Conservation (phyloP, 2,113 vertebrate genomes). For the Siniperca knerii region DNA sequence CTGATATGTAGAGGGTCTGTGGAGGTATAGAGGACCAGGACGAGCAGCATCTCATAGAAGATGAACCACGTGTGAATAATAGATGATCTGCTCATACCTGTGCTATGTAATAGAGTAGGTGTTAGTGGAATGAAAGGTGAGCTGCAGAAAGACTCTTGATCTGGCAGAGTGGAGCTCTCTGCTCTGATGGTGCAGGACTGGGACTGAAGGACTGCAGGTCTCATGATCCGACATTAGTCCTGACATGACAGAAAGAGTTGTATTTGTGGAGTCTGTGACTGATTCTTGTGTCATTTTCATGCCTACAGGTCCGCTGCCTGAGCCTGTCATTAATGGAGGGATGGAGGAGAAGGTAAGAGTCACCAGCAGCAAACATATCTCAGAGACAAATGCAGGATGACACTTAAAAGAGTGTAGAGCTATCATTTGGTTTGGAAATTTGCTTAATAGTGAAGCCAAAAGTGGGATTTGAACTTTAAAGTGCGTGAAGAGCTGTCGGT, state of each 20-base stretch:
- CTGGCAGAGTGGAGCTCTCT: conserved; percentile 30
- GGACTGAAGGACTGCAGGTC: conserved; percentile 16
- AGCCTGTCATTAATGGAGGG: conserved; percentile 89
- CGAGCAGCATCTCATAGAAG: conserved; percentile 41
- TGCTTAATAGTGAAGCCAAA: conserved; percentile 25
- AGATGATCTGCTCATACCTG: conserved; percentile 68
- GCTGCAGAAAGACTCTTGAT: conserved; percentile 55
- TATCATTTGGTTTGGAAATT: conserved; percentile 11
- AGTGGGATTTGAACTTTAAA: conserved; percentile 30
- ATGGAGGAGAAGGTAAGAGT: conserved; percentile 90
- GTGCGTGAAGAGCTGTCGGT: conserved; percentile 10
- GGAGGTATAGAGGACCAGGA: conserved; percentile 16
- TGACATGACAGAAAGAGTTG: neutral
- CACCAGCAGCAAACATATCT: neutral
- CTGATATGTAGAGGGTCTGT: neutral
- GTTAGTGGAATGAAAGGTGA: conserved; percentile 65
- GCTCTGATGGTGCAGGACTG: conserved; percentile 25
- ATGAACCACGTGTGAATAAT: conserved; percentile 73
- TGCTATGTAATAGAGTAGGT: conserved; percentile 68
- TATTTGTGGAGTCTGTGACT: conserved; percentile 11
- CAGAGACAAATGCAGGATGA: neutral
- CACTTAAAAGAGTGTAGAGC: neutral
- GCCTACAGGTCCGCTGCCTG: conserved; percentile 90
- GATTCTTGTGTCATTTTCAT: conserved; percentile 48
- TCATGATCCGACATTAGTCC: neutral